Conservation (phyloP, 2,888 invertebrate species). For the Watsonalla binaria region DNA sequence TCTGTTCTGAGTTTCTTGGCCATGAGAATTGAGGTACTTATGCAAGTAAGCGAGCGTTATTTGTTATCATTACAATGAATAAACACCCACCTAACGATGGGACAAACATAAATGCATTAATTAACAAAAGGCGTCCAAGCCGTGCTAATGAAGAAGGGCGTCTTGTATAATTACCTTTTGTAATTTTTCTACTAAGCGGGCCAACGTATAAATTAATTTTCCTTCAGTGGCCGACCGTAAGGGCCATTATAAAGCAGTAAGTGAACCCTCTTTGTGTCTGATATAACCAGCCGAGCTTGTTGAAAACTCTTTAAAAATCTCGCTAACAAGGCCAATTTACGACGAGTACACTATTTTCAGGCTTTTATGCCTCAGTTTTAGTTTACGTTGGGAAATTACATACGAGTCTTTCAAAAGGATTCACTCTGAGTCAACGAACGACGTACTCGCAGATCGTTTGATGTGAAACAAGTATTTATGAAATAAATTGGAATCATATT, state of each 20-base stretch:
- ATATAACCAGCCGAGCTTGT: constrained; percentile 30
- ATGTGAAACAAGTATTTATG: too few species aligned
- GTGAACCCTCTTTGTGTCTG: constrained; percentile 47
- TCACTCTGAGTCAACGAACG: too few species aligned
- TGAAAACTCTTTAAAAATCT: constrained; percentile 31
- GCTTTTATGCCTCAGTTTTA: background rate
- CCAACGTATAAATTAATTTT: constrained; percentile 66
- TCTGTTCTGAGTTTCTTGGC: background rate
- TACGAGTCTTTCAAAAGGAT: background rate
- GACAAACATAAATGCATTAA: constrained; percentile 62
- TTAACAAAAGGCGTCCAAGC: constrained; percentile 58
- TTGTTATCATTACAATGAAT: constrained; percentile 25
- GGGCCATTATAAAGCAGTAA: constrained; percentile 50
- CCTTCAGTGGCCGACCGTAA: constrained; percentile 49
- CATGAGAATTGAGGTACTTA: background rate
- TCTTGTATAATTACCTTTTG: constrained; percentile 71
- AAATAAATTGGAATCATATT: too few species aligned
- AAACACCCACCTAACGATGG: constrained; percentile 28
- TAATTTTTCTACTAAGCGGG: constrained; percentile 67
- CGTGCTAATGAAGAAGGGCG: constrained; percentile 69
- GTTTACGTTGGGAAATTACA: constrained; percentile 2
- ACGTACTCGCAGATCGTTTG: too few species aligned
- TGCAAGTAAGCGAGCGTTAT: constrained; percentile 2
- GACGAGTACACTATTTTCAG: constrained; percentile 17
- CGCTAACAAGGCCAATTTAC: constrained; percentile 30